Evolutionary conservation across 2,888 invertebrate species (phyloP), one percentile per base, ranked within the genome.

Genomic region (Netelia melanura): DNA sequence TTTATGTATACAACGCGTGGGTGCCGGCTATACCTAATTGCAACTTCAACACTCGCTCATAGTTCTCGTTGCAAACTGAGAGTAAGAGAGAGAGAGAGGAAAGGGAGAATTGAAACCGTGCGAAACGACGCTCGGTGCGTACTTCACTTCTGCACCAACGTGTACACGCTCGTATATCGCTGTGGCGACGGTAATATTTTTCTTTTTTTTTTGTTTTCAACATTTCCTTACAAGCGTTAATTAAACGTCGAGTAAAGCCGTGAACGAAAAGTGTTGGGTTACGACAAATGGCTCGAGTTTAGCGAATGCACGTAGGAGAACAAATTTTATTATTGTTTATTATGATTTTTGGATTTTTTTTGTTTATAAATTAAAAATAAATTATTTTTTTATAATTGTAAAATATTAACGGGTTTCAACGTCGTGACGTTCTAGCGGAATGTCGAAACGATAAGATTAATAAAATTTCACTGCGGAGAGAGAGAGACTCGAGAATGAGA

Each of bases 91-190:
- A 61, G 56, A 30, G 52, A 70, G 75, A 76, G 76, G 81, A 30
- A 61, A 30, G 52, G 61, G 70, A 76, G 76, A 84, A 84, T 84
- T 56, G 77, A 84, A 84, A 81, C 77, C 84, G 84, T 81, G 84
- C 84, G 81, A 84, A 81, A 76, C 21, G 71, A 64, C 61, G 77
- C 64, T 77, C 64, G 48, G 52, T 81, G 71, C 61, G 11, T 38
- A 72, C 76, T 84, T 54, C 61, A 54, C 38, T 62, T 62, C 62
- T 62, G 30, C 14, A 30, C 25, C 11, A 25, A 30, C 62, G 14
- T 30, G 3, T 58, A 17, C 21, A 80, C 30, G 23, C 23, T 58
- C 58, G 58, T 61, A 61, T 30, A 23, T 23, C 30, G 48, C 30
- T 6, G 1, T 54, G 8, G 10, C 3, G 2, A 21, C 21, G 21